Evolutionary conservation across 2,797 vertebrate species (phyloP), one percentile per base, ranked within the genome.

Genomic region (Hemibagrus guttatus): DNA sequence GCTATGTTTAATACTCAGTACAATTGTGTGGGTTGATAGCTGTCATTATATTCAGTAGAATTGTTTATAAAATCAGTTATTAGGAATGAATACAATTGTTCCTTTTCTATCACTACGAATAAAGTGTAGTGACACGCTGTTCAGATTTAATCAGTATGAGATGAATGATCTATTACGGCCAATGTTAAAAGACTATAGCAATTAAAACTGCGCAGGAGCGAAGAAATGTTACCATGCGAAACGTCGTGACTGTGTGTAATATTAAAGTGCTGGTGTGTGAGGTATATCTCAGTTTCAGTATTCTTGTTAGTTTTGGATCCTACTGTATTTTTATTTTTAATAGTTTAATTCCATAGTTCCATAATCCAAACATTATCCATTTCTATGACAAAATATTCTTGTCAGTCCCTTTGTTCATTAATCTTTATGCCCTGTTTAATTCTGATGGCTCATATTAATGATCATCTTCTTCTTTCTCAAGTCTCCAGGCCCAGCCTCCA

Each of bases 401-500:
- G 79, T 6, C 1, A 28, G 17, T 46, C 1, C 7, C 6, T 81
- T 17, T 63, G 23, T 82, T 35, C 49, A 2, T 75, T 83, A n/a
- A 6, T 54, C 6, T 71, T 78, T 39, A 26, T 49, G 42, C 56
- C 6, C 16, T 13, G 42, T 58, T 80, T 80, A 42, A 71, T 42
- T 6, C 6, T 14, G 66, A 7, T 58, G 61, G 19, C 6, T 46
- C 52, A n/a, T 69, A 85, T 85, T 85, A 83, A 89, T 71, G 26
- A 58, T 26, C 12, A 52, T 84, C 16, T 85, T 84, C 16, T 86
- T 56, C 75, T 76, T 90, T 92, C 46, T 95, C 82, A 92, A 99
- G 97, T 97, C 97, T 92, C 96, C 96, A 2, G 95, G 96, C 89
- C 97, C 97, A 16, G 96, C 94, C 90, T 96, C 97, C 6, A 95